Conservation (phyloP, 35 echinoderm and acorn worm species). For the Apostichopus californicus region DNA sequence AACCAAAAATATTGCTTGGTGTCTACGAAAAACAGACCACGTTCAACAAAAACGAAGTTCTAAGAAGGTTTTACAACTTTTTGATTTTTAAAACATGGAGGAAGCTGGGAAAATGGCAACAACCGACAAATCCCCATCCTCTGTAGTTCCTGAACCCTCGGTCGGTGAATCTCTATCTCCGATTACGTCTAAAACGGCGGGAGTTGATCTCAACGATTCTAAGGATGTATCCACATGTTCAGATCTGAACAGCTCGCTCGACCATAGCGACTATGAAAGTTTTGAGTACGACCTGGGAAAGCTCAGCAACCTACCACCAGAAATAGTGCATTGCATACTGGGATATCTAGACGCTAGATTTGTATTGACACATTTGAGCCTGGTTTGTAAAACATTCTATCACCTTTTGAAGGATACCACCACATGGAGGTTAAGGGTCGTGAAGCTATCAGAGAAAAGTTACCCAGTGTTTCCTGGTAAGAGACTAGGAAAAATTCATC, state of each 20-base stretch:
- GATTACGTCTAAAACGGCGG: not conserved
- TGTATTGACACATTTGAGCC: slow-evolving; percentile 64
- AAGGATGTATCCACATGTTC: not conserved
- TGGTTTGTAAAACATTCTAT: slow-evolving; percentile 82
- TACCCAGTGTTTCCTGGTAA: slow-evolving; percentile 90
- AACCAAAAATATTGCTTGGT: no score
- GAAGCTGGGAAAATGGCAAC: no score
- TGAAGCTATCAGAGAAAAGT: slow-evolving; percentile 64
- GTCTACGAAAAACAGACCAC: no score
- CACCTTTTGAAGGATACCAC: slow-evolving; percentile 71
- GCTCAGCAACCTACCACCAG: slow-evolving; percentile 61
- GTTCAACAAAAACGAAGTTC: no score
- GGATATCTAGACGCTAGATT: slow-evolving; percentile 75
- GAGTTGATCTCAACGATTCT: not conserved
- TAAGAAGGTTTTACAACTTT: no score
- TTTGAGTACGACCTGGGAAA: slow-evolving; percentile 26
- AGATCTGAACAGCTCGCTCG: slow-evolving; percentile 18
- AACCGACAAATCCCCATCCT: not conserved
- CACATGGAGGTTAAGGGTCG: slow-evolving; percentile 84
- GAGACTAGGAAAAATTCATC: not conserved
- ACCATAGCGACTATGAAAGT: not conserved
- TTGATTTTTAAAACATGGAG: no score
- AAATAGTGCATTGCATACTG: slow-evolving; percentile 73
- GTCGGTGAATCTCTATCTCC: not conserved
- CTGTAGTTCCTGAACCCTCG: not conserved